phyloP scores from a whole-genome alignment of 2,113 vertebrate species.

The Muscicapa adusta region DNA sequence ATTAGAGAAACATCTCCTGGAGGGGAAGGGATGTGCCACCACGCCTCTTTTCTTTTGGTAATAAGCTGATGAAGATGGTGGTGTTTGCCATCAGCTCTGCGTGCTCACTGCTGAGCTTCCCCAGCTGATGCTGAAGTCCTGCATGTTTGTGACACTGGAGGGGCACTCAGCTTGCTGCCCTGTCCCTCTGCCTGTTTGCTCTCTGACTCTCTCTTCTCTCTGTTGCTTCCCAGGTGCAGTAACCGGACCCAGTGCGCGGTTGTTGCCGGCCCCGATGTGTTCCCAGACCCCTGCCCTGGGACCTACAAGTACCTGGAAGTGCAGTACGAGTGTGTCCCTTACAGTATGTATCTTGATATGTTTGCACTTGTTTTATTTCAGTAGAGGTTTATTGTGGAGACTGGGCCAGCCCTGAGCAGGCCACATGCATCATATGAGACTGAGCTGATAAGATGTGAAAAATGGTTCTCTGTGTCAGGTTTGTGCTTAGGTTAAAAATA shows the following conservation, averaged over 20 bases:
- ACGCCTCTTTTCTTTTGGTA: not conserved
- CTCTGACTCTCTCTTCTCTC: not conserved
- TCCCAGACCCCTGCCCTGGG: constrained; percentile 93
- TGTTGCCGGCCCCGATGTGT: constrained; percentile 92
- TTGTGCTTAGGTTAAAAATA: not conserved
- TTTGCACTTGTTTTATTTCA: not conserved
- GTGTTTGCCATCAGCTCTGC: not conserved
- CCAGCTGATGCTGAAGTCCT: not conserved
- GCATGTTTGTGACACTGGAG: not conserved
- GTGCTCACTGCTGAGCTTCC: not conserved
- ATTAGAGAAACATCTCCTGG: not conserved
- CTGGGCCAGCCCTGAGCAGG: not conserved
- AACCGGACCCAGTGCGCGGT: constrained; percentile 95
- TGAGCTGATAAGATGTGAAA: not conserved
- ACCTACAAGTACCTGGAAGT: constrained; percentile 97
- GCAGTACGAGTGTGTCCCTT: constrained; percentile 95
- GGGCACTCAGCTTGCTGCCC: not conserved
- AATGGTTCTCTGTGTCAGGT: not conserved
- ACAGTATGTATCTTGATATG: constrained; percentile 84
- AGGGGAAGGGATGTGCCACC: not conserved
- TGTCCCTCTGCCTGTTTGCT: not conserved
- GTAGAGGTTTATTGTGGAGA: not conserved
- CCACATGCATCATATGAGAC: not conserved
- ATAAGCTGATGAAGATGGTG: not conserved
- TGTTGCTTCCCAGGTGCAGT: constrained; percentile 85